Base-by-base conservation (phyloP, 2,113 vertebrate species). In the Stegastes partitus region DNA sequence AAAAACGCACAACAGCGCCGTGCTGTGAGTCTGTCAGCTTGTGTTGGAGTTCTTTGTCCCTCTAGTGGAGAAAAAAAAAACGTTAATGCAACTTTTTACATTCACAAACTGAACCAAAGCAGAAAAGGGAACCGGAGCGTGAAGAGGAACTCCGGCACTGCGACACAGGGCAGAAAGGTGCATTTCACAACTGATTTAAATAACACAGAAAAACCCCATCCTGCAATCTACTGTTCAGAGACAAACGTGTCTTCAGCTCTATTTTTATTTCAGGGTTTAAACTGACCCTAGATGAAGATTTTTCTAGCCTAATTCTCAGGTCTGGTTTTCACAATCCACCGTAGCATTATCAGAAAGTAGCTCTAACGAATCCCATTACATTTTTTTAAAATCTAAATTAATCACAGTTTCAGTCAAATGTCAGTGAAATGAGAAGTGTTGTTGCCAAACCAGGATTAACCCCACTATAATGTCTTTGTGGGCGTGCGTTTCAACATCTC, bases 401-500 rank as follows among this genome's bases (percentile, higher is more conserved):
- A 23, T 22, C 9, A 14, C 15, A 25, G 28, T 10, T 45, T 51
- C 54, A 11, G 11, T 57, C 11, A 69, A 55, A 58, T 42, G 47
- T 64, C 65, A 53, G 4, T 25, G 39, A 45, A 75, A 71, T 11
- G 7, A 74, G 56, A 66, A 70, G 34, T 28, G 37, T 18, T 62
- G 16, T 45, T 66, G 18, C 21, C n/a, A 62, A 62, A 68, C 18
- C 11, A 26, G 18, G 22, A 22, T 16, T 44, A 23, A 77, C 8
- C 23, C n/a, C 57, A 53, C 5, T 3, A 18, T 39, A 22, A n/a
- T 31, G 15, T 21, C 12, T 57, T 2, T 28, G 54, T 64, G 11
- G 62, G 59, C n/a, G 7, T 22, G 16, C 5, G n/a, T 85, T 87
- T 77, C 72, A 53, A 73, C 74, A 82, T 61, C 2, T 47, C 44